Percentiles rank a stretch among this genome's conserved stretches.
phyloP scores from a whole-genome alignment of 1,140 invertebrate species.

The Meloidogyne hapla region DNA sequence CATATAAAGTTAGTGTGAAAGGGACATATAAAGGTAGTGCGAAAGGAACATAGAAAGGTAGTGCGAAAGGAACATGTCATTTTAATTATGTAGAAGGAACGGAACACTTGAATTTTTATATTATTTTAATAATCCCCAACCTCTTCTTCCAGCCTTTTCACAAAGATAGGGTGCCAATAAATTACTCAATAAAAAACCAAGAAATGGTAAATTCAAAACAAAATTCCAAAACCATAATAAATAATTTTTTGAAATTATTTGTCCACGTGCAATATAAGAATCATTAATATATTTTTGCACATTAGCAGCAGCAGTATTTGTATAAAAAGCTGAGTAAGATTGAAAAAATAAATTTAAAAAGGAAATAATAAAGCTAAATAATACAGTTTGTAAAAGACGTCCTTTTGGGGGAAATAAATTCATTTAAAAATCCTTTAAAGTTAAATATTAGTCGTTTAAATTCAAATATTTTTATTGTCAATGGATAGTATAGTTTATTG shows the following conservation, averaged over 20 bases:
- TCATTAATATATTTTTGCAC: slow-evolving; percentile 50
- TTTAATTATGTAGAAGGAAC: too few relatives aligned
- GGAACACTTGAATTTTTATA: too few relatives aligned
- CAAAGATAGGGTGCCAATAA: slow-evolving; percentile 43
- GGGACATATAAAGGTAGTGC: too few relatives aligned
- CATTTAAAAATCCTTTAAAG: background rate
- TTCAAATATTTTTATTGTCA: too few relatives aligned
- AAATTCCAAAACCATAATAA: slow-evolving; percentile 51
- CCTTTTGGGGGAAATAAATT: slow-evolving; percentile 21
- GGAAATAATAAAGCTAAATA: slow-evolving; percentile 10
- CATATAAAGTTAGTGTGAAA: too few relatives aligned
- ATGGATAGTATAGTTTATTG: too few relatives aligned
- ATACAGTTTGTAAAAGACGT: background rate
- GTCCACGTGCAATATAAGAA: slow-evolving; percentile 39
- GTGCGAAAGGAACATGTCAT: too few relatives aligned
- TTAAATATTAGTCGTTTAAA: too few relatives aligned
- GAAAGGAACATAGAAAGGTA: too few relatives aligned
- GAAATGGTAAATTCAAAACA: slow-evolving; percentile 44
- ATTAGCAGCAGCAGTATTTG: slow-evolving; percentile 46
- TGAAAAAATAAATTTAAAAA: slow-evolving; percentile 16
- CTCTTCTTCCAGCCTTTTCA: slow-evolving; percentile 34
- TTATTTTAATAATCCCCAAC: slow-evolving; percentile 13
- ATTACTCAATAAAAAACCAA: slow-evolving; percentile 46
- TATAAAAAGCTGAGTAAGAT: slow-evolving; percentile 36
- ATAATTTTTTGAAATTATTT: slow-evolving; percentile 19